Evolutionary conservation across 2,888 invertebrate genomes (phyloP).

Genomic region (Caenorhabditis wallacei): DNA sequence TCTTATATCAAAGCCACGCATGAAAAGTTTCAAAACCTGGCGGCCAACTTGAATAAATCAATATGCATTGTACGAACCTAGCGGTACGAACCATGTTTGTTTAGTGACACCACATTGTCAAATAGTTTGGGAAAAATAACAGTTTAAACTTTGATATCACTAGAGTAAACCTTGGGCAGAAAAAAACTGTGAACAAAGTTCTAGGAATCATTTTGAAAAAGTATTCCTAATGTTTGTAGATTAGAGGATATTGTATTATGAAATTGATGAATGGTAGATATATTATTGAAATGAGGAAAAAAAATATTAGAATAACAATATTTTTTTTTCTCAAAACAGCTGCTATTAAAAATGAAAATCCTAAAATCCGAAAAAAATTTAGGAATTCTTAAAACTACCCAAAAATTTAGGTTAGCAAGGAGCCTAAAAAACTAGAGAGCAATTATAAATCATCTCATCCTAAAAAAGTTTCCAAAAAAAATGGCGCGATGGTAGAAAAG

Average conservation of each 20-base stretch:
- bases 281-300: too few relatives aligned
- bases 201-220: background rate
- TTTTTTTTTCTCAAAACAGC: too few relatives aligned
- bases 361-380: background rate
- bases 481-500: constrained; percentile 7
- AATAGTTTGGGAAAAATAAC: constrained; percentile 25
- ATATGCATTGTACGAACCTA: constrained; percentile 33
- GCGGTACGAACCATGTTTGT: constrained; percentile 37
- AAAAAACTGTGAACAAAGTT: background rate
- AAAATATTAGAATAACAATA: too few relatives aligned
- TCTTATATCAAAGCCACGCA: too few relatives aligned
- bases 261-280: background rate
- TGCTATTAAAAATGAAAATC: too few relatives aligned
- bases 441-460: background rate
- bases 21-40: background rate
- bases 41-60: constrained; percentile 28
- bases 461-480: constrained; percentile 1
- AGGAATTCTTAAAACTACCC: background rate
- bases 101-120: constrained; percentile 28
- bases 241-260: background rate
- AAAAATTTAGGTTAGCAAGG: background rate
- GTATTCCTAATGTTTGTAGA: background rate
- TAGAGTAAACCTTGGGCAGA: constrained; percentile 13
- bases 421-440: background rate
- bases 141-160: constrained; percentile 37